A percentile compares a stretch with the other conserved stretches of the same genome.
These are phyloP conservation scores for Pseudoatta argentina DNA, from an alignment of 1,140 invertebrate genomes.

Conservation along the genomic window DNA sequence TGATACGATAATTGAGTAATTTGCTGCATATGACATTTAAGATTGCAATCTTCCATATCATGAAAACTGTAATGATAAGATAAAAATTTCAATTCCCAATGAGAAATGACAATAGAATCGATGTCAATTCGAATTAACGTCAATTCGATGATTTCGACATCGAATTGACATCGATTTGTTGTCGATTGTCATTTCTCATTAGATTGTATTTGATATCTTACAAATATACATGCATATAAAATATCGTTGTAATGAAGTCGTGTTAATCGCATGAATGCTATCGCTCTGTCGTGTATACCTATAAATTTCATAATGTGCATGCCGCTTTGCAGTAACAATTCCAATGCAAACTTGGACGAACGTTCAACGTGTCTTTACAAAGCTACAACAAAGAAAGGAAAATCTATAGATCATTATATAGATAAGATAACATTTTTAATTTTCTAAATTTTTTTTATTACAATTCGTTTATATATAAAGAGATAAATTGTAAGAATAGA, in stretches of 20 bases:
- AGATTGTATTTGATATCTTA: no score
- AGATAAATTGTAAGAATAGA: background rate
- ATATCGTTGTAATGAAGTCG: background rate
- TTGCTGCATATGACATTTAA: background rate
- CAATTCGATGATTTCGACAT: no score
- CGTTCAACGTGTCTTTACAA: background rate
- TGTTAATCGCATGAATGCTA: background rate
- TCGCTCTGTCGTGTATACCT: background rate
- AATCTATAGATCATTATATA: background rate
- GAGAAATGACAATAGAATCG: no score
- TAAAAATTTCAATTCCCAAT: background rate
- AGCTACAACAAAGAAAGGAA: background rate
- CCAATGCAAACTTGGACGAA: background rate
- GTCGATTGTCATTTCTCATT: no score
- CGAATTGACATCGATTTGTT: no score
- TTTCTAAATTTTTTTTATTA: background rate
- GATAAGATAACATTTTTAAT: background rate
- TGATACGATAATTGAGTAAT: background rate
- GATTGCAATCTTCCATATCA: background rate
- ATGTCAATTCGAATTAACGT: no score
- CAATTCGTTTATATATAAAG: background rate
- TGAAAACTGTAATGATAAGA: background rate
- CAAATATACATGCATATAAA: no score
- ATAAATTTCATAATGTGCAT: conserved; percentile 33
- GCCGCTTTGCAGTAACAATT: background rate